Evolutionary conservation across 2,113 vertebrate species (phyloP).

Genomic region (Gadus macrocephalus): DNA sequence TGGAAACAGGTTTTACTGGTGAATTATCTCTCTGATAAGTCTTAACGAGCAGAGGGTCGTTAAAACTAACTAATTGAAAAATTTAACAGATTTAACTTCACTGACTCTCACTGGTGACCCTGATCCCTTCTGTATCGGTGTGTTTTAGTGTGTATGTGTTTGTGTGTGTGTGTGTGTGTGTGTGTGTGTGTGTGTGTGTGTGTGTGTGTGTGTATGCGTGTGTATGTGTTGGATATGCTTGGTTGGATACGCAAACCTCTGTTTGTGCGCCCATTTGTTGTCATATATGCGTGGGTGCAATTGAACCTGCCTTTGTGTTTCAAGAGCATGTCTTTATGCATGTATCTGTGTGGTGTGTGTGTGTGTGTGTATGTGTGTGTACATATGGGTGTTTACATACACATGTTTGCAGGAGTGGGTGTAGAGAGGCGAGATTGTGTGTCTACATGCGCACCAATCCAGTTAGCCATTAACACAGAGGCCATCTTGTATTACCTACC

Average conservation of each 20-base stretch:
- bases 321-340: too few species aligned
- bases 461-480: conserved; percentile 55
- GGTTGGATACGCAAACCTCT: not conserved
- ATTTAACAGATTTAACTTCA: conserved; percentile 1
- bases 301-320: too few species aligned
- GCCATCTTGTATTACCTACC: conserved; percentile 36
- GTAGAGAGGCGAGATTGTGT: conserved; percentile 1
- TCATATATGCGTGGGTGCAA: too few species aligned
- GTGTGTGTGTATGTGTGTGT: conserved; percentile 20
- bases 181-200: not conserved
- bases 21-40: not conserved
- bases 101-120: conserved; percentile 1
- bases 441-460: conserved; percentile 18
- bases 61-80: conserved; percentile 12
- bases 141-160: not conserved
- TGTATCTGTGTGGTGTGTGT: conserved; percentile 3
- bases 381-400: conserved; percentile 15
- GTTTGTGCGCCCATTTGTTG: too few species aligned
- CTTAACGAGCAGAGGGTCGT: not conserved
- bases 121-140: not conserved
- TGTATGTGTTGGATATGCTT: too few species aligned
- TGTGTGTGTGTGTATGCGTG: not conserved
- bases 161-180: not conserved
- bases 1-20: not conserved
- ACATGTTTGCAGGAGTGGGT: conserved; percentile 26